phyloP scores from a whole-genome alignment of 1,140 invertebrate genomes.

The Hylaeus volcanicus region DNA sequence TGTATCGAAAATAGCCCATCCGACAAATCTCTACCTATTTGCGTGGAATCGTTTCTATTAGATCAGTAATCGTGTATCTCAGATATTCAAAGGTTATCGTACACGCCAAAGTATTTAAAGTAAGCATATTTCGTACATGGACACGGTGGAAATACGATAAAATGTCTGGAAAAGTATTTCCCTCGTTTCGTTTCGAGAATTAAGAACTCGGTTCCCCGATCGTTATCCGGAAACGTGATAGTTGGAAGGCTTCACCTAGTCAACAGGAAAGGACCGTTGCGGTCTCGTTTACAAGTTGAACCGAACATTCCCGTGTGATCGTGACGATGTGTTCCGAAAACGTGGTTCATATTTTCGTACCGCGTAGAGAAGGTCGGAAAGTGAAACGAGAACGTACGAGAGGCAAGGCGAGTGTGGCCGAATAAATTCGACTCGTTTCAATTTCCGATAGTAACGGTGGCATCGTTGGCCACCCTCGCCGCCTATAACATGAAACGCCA shows the following conservation, averaged over 20 bases:
- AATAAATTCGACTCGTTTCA: conserved; percentile 62
- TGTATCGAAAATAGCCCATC: conserved; percentile 49
- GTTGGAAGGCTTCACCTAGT: background rate
- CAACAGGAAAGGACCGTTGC: background rate
- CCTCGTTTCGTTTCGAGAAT: too few relatives aligned
- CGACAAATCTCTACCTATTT: background rate
- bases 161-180: too few relatives aligned
- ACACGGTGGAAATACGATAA: too few relatives aligned
- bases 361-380: background rate
- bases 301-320: background rate
- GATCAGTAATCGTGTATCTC: background rate
- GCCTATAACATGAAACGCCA: background rate
- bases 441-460: conserved; percentile 61
- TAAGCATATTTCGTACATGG: too few relatives aligned
- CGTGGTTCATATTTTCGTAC: conserved; percentile 28
- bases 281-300: too few relatives aligned
- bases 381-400: conserved; percentile 19
- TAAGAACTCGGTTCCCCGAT: background rate
- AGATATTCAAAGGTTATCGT: background rate
- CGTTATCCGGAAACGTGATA: background rate
- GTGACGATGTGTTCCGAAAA: background rate
- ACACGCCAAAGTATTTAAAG: too few relatives aligned
- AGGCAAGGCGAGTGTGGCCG: conserved; percentile 18
- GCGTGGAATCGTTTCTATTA: background rate
- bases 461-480: background rate